Percentiles rank a stretch among this genome's conserved stretches.
These are phyloP conservation scores for Zaprionus davidi DNA, from an alignment of 1,140 invertebrate species.

Conservation along the genomic window DNA sequence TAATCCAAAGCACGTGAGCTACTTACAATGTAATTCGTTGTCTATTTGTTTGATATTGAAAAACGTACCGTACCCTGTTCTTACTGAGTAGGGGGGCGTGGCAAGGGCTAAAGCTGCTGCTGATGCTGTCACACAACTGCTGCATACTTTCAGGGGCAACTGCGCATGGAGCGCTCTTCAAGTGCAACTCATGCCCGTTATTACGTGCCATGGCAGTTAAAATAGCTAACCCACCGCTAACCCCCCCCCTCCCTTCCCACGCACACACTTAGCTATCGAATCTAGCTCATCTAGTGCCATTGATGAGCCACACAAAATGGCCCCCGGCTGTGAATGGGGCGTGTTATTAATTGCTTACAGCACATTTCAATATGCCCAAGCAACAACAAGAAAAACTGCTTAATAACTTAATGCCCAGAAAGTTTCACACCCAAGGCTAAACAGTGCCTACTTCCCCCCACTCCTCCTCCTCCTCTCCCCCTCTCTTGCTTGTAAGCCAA, in stretches of 20 bases:
- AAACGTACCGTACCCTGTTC: conserved; percentile 41
- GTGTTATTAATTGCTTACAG: conserved; percentile 75
- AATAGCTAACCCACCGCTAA: conserved; percentile 36
- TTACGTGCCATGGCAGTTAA: conserved; percentile 79
- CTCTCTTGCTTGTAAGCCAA: conserved; percentile 45
- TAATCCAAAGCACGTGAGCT: conserved; percentile 81
- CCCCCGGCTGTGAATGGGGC: conserved; percentile 27
- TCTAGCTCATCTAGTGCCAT: conserved; percentile 32
- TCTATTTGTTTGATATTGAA: conserved; percentile 83
- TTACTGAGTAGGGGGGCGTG: background rate
- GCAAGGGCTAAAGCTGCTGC: conserved; percentile 30
- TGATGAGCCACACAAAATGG: conserved; percentile 50
- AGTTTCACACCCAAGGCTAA: conserved; percentile 57
- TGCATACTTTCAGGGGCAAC: conserved; percentile 60
- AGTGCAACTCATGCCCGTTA: conserved; percentile 78
- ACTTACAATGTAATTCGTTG: conserved; percentile 83
- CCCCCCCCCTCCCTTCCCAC: background rate
- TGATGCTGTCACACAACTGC: conserved; percentile 34
- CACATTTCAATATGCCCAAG: conserved; percentile 66
- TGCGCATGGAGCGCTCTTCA: conserved; percentile 48
- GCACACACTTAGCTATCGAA: conserved; percentile 14
- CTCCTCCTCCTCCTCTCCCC: no score
- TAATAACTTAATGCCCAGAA: conserved; percentile 78
- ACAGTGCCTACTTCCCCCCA: background rate
- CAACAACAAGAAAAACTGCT: conserved; percentile 63